Percentiles rank a stretch among this genome's conserved stretches.
Evolutionary conservation across 37 sponge, comb jelly and placozoan species (phyloP).

Genomic region (Haliclona indistincta): DNA sequence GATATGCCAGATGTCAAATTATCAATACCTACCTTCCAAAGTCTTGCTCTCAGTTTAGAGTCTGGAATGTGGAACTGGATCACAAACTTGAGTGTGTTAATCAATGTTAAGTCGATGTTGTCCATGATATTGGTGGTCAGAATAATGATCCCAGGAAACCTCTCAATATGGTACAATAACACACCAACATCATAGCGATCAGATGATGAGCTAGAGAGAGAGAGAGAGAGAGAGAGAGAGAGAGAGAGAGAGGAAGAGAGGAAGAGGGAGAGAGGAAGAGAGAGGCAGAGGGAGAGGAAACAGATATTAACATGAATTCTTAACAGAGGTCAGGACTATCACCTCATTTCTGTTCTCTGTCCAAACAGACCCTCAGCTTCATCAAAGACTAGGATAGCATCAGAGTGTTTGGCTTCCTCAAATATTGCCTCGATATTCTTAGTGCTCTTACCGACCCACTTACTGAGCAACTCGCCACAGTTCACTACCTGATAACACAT

Average conservation of each 20-base stretch:
- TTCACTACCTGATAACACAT: slow-evolving; percentile 66
- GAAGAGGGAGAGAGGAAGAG: neutral
- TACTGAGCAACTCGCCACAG: slow-evolving; percentile 87
- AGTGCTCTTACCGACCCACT: slow-evolving; percentile 90
- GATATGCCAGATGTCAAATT: neutral
- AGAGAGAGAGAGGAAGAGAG: too few species aligned
- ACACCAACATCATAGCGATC: slow-evolving; percentile 76
- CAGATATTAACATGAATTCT: neutral
- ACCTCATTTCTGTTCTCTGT: slow-evolving; percentile 67
- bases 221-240: neutral
- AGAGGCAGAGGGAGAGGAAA: neutral
- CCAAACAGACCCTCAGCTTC: slow-evolving; percentile 89
- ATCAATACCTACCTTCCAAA: slow-evolving; percentile 71
- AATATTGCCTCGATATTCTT: slow-evolving; percentile 90
- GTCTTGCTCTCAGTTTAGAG: slow-evolving; percentile 31
- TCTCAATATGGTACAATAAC: slow-evolving; percentile 83
- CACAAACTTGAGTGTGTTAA: slow-evolving; percentile 75
- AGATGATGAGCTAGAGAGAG: slow-evolving; percentile 4
- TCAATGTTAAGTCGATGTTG: slow-evolving; percentile 88
- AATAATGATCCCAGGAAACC: slow-evolving; percentile 85
- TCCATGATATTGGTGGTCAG: slow-evolving; percentile 86
- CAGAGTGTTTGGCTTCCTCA: slow-evolving; percentile 68
- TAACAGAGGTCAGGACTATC: neutral
- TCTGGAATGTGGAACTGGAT: slow-evolving; percentile 65
- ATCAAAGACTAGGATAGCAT: slow-evolving; percentile 89